Evolutionary conservation across 2,113 vertebrate species (phyloP), one percentile per base, ranked within the genome.

Genomic region (Misgurnus mizolepis): DNA sequence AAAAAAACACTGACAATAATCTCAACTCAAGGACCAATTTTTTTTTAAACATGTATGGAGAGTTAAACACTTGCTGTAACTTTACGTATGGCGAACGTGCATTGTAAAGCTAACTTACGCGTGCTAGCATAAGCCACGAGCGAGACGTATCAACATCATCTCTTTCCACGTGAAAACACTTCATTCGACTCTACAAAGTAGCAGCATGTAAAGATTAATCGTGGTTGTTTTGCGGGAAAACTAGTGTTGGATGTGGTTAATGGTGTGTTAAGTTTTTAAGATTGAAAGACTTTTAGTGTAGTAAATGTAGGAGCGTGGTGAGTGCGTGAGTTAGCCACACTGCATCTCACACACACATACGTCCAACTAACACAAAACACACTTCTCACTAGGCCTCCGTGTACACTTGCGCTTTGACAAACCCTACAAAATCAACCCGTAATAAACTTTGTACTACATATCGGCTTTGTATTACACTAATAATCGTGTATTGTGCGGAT

Each of bases 61-160:
- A 41, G 50, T 58, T 58, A 66, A 66, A 40, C 60, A 53, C 3
- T 22, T 7, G 34, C 11, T 40, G 6, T 9, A 61, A 47, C 72
- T 74, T 62, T 15, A 40, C 62, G 62, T 66, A 53, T 14, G 34
- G 34, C 17, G 22, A 75, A n/a, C 75, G 60, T 17, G 3, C 58
- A 75, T 61, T 15, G 60, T 7, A 22, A 49, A 64, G 73, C 73
- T 76, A 64, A 8, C 27, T 34, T 34, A 34, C 7, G 60, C 60
- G 75, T 50, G 62, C 41, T 77, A 77, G 61, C 75, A 12, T 34
- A 34, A 67, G 75, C 47, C 75, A 55, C 53, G 53, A 43, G 15
- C 10, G n/a, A 73, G 15, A 58, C 15, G n/a, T 15, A 49, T 55
- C 15, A 65, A 18, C 45, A 77, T n/a, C 41, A 62, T 43, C 47